phyloP scores from a whole-genome alignment of 2,797 vertebrate species.

The Picus viridis region DNA sequence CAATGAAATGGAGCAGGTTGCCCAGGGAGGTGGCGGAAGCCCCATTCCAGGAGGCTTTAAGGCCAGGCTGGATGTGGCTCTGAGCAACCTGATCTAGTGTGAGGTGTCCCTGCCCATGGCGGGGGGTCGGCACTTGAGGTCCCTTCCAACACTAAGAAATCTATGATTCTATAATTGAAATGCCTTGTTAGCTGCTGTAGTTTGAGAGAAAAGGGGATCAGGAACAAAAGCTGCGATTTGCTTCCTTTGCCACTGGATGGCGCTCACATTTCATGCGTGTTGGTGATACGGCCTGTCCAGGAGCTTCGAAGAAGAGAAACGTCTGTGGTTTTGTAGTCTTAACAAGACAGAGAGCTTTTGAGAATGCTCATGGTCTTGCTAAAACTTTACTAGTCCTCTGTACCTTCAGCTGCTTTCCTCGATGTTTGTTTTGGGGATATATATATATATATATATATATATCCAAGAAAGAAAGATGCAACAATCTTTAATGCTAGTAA shows the following conservation, averaged over 20 bases:
- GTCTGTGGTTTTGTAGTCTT: not conserved
- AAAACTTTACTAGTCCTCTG: not conserved
- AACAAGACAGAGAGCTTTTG: not conserved
- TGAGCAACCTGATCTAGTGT: too few relatives aligned
- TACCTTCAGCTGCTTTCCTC: not conserved
- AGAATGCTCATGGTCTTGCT: not conserved
- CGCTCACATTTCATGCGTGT: not conserved
- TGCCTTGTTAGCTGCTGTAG: not conserved
- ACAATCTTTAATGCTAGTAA: not conserved
- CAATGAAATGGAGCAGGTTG: too few relatives aligned
- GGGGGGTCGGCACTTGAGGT: too few relatives aligned
- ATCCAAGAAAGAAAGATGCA: not conserved
- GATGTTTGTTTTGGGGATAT: not conserved
- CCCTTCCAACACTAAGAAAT: too few relatives aligned
- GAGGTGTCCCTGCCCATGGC: too few relatives aligned
- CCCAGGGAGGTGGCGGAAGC: too few relatives aligned
- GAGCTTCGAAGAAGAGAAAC: not conserved
- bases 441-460: too few relatives aligned
- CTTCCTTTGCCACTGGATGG: constrained; percentile 59
- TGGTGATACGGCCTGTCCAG: not conserved
- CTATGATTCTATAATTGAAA: not conserved
- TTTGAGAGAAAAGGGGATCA: not conserved
- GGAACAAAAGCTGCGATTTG: not conserved
- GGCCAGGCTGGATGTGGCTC: too few relatives aligned
- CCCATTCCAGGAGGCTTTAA: too few relatives aligned